Evolutionary conservation across 2,888 invertebrate species (phyloP), one percentile per base, ranked within the genome.

Genomic region (Platycheirus rosarum): DNA sequence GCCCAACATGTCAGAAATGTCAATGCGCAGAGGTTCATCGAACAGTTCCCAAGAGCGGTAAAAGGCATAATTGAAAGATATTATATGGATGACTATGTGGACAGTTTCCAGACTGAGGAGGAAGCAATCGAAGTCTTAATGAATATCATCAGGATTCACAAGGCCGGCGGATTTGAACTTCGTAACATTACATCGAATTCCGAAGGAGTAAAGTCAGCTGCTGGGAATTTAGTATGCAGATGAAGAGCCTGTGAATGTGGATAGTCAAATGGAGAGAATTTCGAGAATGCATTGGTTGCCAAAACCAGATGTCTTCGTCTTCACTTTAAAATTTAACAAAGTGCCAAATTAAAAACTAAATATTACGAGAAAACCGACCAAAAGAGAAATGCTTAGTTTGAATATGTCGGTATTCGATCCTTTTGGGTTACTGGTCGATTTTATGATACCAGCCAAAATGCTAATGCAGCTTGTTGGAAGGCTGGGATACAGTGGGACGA

Each of bases 41-140:
- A 13, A n/a, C 14, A 66, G 20, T 85, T 63, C 51, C 86, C 86
- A 1, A 18, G 57, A 14, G 86, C 86, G 0, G 79, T 65, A 0
- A 29, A 68, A 6, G 84, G 85, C 0, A 85, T 87, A 11, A 55
- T 77, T 18, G 23, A 85, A 7, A 85, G 84, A 2, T 84, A 82
- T 53, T 87, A 87, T 49, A 84, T 87, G 70, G 86, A 87, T 48
- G 86, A 86, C 37, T 84, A 84, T 23, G 57, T 86, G 5, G 85
- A 85, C 26, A 84, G 86, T 32, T 65, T 70, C 5, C 71, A 85
- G 9, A 84, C 82, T 0, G 74, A 70, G 44, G 71, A 70, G 42
- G 71, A 74, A 51, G 80, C 84, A 7, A 32, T 65, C n/a, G 32
- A 71, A 46, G 35, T 35, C 2, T 9, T 48, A 23, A 49, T 35